Evolutionary conservation across 2,888 invertebrate genomes (phyloP).

Genomic region (Petrolisthes manimaculis): DNA sequence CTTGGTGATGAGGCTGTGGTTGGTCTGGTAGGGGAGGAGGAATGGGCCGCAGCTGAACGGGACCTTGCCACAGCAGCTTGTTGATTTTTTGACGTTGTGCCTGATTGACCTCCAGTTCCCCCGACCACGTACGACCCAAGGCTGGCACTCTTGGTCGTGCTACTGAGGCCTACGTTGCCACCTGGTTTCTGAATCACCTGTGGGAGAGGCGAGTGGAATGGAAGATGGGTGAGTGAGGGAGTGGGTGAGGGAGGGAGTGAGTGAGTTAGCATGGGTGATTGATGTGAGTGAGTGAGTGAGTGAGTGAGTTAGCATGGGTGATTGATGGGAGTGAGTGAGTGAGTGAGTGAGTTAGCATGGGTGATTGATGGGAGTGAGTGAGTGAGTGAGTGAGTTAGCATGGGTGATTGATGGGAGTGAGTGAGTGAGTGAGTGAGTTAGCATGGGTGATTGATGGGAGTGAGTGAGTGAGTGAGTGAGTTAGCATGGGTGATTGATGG

Average conservation of each 20-base stretch:
- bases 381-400: no score
- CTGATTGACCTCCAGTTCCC: neutral
- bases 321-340: neutral
- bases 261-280: neutral
- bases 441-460: neutral
- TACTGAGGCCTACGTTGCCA: slow-evolving; percentile 36
- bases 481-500: neutral
- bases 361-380: neutral
- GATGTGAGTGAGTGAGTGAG: neutral
- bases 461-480: neutral
- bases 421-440: no score
- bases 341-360: neutral
- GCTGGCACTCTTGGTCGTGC: slow-evolving; percentile 61
- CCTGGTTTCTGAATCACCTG: slow-evolving; percentile 59
- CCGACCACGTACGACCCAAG: slow-evolving; percentile 49
- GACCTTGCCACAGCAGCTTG: slow-evolving; percentile 37
- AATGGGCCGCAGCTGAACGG: slow-evolving; percentile 50
- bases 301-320: neutral
- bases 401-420: no score
- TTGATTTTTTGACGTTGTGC: slow-evolving; percentile 35
- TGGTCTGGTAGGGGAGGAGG: slow-evolving; percentile 61
- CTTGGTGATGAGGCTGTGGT: slow-evolving; percentile 54
- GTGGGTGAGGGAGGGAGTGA: neutral
- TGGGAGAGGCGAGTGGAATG: neutral
- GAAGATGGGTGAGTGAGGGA: neutral